These are phyloP conservation scores for Vipera ursinii DNA, from an alignment of 2,797 vertebrate genomes.

Conservation along the genomic window DNA sequence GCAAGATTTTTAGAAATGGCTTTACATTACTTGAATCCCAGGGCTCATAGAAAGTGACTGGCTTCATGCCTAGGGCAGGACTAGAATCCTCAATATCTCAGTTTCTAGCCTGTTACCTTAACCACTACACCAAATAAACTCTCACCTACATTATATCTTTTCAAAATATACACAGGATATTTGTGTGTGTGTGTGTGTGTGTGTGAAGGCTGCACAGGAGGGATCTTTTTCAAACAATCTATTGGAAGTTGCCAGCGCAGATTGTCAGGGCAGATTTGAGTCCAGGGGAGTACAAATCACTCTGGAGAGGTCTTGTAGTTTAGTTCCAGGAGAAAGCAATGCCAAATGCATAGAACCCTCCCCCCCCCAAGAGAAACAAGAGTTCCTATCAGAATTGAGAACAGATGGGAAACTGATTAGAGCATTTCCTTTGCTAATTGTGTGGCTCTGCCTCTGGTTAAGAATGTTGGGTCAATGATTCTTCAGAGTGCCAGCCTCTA, in stretches of 20 bases:
- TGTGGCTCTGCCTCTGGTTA: constrained; percentile 29
- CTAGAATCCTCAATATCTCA: neutral
- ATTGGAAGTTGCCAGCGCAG: neutral
- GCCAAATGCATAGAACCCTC: constrained; percentile 24
- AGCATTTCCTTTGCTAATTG: constrained; percentile 36
- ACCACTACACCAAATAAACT: neutral
- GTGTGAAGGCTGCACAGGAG: neutral
- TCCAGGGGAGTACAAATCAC: neutral
- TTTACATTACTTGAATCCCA: neutral
- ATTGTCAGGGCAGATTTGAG: neutral
- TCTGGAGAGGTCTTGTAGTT: neutral
- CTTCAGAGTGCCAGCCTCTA: constrained; percentile 32
- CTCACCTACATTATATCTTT: neutral
- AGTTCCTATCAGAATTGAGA: constrained; percentile 18
- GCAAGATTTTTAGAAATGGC: neutral
- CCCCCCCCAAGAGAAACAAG: constrained; percentile 1
- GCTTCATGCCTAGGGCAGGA: neutral
- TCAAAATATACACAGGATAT: neutral
- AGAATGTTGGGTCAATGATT: constrained; percentile 36
- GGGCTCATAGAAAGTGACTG: neutral
- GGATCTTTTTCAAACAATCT: neutral
- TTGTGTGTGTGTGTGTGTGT: neutral
- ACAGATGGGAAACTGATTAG: constrained; percentile 26
- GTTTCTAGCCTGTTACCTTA: neutral
- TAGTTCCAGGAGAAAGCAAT: constrained; percentile 28